Conservation (phyloP, 2,888 invertebrate genomes). For the Zhengitettix transpicula region DNA sequence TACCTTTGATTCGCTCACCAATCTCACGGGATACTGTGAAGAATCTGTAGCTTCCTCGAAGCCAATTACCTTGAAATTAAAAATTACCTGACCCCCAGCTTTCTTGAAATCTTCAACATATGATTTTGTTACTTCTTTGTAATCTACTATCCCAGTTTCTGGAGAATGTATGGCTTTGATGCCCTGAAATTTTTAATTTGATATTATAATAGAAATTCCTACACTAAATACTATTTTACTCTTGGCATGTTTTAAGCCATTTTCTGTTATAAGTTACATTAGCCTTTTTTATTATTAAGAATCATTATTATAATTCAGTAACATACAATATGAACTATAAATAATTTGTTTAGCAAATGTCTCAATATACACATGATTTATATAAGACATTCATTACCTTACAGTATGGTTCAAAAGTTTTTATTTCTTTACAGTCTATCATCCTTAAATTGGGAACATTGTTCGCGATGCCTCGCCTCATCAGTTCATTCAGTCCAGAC, state of each 20-base stretch:
- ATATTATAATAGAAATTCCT: background rate
- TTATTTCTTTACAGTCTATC: constrained; percentile 56
- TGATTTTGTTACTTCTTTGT: constrained; percentile 61
- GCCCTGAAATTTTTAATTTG: constrained; percentile 35
- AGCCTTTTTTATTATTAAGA: too few relatives aligned
- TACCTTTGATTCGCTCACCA: constrained; percentile 20
- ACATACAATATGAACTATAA: too few relatives aligned
- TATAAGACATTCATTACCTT: constrained; percentile 30
- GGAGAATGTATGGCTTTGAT: constrained; percentile 91
- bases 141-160: constrained; percentile 92
- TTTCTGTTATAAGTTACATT: too few relatives aligned
- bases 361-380: too few relatives aligned
- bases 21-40: constrained; percentile 17
- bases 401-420: constrained; percentile 74
- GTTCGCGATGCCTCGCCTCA: constrained; percentile 68
- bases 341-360: too few relatives aligned
- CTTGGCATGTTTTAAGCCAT: too few relatives aligned
- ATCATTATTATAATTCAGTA: too few relatives aligned
- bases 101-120: constrained; percentile 69
- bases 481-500: constrained; percentile 52
- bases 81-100: constrained; percentile 55
- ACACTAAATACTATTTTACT: background rate
- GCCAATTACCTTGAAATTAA: constrained; percentile 59
- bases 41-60: constrained; percentile 34
- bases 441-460: constrained; percentile 69